Percentiles rank a stretch among this genome's conserved stretches.
These are phyloP conservation scores for Diaprepes abbreviatus DNA, from an alignment of 2,888 invertebrate species.

Conservation along the genomic window DNA sequence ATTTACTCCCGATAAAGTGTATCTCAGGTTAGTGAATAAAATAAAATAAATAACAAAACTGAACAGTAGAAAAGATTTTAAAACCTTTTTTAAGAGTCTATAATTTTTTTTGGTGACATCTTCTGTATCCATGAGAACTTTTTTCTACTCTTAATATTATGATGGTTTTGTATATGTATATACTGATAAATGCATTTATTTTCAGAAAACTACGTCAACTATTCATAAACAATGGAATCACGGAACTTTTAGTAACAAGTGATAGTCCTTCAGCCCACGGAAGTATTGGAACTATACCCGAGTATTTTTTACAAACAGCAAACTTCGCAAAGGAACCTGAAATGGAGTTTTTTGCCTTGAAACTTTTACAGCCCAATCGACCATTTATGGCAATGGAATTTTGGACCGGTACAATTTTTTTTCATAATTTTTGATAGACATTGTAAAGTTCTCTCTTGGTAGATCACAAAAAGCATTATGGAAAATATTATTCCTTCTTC, in stretches of 20 bases:
- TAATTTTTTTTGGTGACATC: too few species aligned
- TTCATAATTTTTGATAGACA: too few species aligned
- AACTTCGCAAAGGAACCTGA: constrained; percentile 68
- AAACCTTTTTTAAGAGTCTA: too few species aligned
- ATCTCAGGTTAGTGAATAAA: too few species aligned
- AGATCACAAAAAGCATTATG: too few species aligned
- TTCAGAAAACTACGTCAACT: constrained; percentile 60
- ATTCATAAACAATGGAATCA: constrained; percentile 62
- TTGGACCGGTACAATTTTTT: constrained; percentile 61
- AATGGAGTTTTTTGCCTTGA: neutral
- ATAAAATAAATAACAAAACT: too few species aligned
- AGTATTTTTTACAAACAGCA: constrained; percentile 68
- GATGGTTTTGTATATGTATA: too few species aligned
- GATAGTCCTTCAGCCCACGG: constrained; percentile 64
- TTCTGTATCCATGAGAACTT: too few species aligned
- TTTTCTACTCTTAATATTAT: too few species aligned
- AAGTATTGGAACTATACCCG: constrained; percentile 63
- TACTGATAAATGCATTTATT: neutral
- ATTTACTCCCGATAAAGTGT: constrained; percentile 53
- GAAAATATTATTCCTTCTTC: too few species aligned
- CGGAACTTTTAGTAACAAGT: constrained; percentile 70
- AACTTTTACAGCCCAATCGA: constrained; percentile 65
- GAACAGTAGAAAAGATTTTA: too few species aligned
- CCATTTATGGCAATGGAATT: constrained; percentile 73
- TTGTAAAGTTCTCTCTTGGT: too few species aligned